These are phyloP conservation scores for Pangasianodon gigas DNA, from an alignment of 2,113 vertebrate genomes.

Conservation along the genomic window DNA sequence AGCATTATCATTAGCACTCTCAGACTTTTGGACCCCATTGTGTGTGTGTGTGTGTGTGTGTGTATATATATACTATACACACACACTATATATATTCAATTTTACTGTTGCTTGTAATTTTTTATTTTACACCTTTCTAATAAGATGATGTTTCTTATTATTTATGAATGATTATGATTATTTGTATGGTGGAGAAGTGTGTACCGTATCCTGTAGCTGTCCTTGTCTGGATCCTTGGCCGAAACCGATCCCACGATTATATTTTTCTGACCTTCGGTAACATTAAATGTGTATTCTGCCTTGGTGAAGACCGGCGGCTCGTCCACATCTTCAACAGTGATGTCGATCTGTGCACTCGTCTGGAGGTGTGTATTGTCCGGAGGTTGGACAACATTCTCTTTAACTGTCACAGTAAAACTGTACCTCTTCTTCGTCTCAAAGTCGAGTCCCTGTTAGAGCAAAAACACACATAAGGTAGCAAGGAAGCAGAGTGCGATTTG, in stretches of 20 bases:
- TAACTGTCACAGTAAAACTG: constrained; percentile 58
- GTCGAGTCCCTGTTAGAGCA: constrained; percentile 79
- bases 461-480: no score
- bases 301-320: constrained; percentile 84
- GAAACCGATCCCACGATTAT: constrained; percentile 72
- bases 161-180: neutral
- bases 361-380: constrained; percentile 57
- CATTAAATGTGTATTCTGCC: constrained; percentile 75
- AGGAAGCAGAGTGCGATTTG: neutral
- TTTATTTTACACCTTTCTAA: neutral
- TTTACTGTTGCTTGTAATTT: neutral
- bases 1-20: neutral
- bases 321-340: constrained; percentile 83
- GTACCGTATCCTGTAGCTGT: constrained; percentile 77
- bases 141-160: neutral
- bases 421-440: constrained; percentile 74
- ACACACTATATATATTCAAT: neutral
- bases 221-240: constrained; percentile 81
- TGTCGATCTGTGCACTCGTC: constrained; percentile 64
- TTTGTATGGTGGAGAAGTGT: neutral
- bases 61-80: no score
- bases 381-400: constrained; percentile 54
- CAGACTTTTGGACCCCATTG: neutral
- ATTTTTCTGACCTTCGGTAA: constrained; percentile 74
- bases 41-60: neutral